Evolutionary conservation across 2,888 invertebrate species (phyloP), one percentile per base, ranked within the genome.

Genomic region (Beris morrisii): DNA sequence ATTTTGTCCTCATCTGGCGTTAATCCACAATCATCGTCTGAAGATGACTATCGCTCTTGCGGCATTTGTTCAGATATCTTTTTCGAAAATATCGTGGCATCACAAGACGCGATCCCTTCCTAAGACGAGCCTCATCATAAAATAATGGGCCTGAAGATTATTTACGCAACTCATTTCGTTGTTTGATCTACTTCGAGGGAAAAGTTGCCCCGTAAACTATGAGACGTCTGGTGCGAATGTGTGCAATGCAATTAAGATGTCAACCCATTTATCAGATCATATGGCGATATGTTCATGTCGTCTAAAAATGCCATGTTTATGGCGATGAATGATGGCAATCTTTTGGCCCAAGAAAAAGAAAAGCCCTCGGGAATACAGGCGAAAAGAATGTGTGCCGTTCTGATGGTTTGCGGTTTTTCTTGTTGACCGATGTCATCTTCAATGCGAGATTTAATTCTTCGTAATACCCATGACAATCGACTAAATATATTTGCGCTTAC

Each of bases 231-330:
- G 61, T 61, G 50, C 38, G 61, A 50, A 50, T 30, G 61, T 61
- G 15, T 32, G 61, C 30, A 38, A 32, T 61, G 61, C 61, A 61
- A 61, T 61, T 61, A 61, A 61, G 61, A 61, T 50, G 50, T 61
- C 61, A 61, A 50, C 50, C 52, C 50, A 61, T 61, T 61, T 61
- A 52, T 61, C 61, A 61, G 38, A 32, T 52, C 15, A 32, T 22
- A 61, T 38, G 50, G 38, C 61, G 61, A 59, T 61, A 50, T 61
- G 52, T 61, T 61, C 61, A 61, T 38, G 61, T 61, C 61, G 61
- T 52, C 61, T 32, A 30, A 45, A 52, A 58, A 46, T 61, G 22
- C 61, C 61, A 38, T 45, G 32, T 38, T 50, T 50, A 12, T 53
- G 9, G 61, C 5, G 61, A 61, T 50, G 61, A 61, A 50, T 50